Evolutionary conservation across 2,797 vertebrate species (phyloP).

Genomic region (Tolypeutes matacus): DNA sequence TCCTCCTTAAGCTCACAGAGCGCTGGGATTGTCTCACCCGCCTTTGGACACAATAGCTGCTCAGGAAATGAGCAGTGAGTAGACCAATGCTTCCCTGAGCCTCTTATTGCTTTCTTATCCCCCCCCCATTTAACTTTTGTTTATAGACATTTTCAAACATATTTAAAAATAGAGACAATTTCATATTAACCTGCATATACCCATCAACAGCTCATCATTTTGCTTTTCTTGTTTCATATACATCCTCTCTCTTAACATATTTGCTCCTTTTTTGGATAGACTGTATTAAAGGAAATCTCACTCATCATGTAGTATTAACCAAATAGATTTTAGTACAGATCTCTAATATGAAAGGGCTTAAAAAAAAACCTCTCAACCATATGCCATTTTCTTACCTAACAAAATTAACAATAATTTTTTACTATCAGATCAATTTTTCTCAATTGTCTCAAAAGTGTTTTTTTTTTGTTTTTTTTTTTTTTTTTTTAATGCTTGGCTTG

Average conservation of each 20-base stretch:
- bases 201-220: neutral
- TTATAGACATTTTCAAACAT: neutral
- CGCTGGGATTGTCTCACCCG: neutral
- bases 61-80: neutral
- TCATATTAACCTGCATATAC: neutral
- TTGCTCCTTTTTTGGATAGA: neutral
- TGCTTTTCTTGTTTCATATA: neutral
- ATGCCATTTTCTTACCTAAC: neutral
- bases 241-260: neutral
- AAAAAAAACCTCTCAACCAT: neutral
- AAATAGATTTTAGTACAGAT: neutral
- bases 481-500: neutral
- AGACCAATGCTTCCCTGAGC: neutral
- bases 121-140: neutral
- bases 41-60: neutral
- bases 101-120: neutral
- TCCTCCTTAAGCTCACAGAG: too few species aligned
- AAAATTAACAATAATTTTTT: neutral
- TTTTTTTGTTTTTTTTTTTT: neutral
- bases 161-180: neutral
- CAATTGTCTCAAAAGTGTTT: neutral
- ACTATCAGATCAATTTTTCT: neutral
- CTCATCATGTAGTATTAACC: neutral
- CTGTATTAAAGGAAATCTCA: neutral
- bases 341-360: neutral